Conservation (phyloP, 2,797 vertebrate species). For the Heteromormyrus szaboi region DNA sequence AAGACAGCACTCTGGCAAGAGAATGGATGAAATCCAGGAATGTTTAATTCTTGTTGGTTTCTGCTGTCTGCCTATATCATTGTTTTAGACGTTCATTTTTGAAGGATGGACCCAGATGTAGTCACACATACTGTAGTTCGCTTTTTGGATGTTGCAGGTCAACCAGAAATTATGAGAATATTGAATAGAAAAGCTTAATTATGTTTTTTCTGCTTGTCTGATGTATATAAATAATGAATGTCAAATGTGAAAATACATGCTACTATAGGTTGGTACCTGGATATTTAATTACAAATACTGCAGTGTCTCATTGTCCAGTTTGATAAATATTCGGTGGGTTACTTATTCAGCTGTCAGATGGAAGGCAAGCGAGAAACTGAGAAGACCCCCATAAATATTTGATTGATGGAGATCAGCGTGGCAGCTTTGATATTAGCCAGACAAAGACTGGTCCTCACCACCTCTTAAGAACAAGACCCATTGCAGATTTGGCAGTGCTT, state of each 20-base stretch:
- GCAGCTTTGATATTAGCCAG: conserved; percentile 17
- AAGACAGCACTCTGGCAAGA: background rate
- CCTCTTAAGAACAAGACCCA: background rate
- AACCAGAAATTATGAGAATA: background rate
- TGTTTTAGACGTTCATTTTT: background rate
- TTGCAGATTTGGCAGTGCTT: background rate
- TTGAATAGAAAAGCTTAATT: background rate
- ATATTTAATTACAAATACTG: conserved; percentile 37
- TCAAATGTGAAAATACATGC: background rate
- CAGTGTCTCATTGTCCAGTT: conserved; percentile 39
- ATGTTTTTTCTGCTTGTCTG: background rate
- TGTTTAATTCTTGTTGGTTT: background rate
- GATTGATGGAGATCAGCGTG: conserved; percentile 40
- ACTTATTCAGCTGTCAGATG: conserved; percentile 45
- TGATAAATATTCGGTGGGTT: conserved; percentile 32
- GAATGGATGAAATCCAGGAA: background rate
- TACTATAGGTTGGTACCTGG: conserved; percentile 33
- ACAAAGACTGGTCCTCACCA: conserved; percentile 12
- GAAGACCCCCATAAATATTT: conserved; percentile 59
- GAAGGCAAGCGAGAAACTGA: conserved; percentile 47
- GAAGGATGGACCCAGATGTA: background rate
- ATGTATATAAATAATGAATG: background rate
- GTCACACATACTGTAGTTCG: background rate
- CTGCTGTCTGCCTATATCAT: background rate
- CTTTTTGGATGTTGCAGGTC: background rate